A percentile compares a stretch with the other conserved stretches of the same genome.
phyloP scores from a whole-genome alignment of 2,888 invertebrate species.

The Ariolimax columbianus region DNA sequence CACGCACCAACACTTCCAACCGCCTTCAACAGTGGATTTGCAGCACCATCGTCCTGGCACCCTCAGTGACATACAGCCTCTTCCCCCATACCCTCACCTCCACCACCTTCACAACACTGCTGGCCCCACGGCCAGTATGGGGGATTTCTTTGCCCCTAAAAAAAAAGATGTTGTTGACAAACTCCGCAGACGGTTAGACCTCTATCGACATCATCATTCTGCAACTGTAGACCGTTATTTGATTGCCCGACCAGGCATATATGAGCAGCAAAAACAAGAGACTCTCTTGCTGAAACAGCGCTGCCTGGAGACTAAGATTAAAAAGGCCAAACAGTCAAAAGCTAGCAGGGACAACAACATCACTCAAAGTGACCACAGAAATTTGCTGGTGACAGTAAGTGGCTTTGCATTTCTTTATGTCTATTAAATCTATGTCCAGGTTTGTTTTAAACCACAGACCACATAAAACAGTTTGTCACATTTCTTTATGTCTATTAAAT shows the following conservation, averaged over 20 bases:
- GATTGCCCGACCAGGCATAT: slow-evolving; percentile 90
- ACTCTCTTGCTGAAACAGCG: slow-evolving; percentile 90
- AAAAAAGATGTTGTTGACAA: slow-evolving; percentile 87
- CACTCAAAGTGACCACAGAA: slow-evolving; percentile 62
- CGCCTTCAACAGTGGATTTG: slow-evolving; percentile 18
- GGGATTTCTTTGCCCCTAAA: slow-evolving; percentile 80
- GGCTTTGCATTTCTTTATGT: background rate
- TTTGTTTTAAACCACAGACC: too few relatives aligned
- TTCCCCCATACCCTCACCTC: background rate
- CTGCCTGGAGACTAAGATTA: slow-evolving; percentile 93
- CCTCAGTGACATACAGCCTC: slow-evolving; percentile 11
- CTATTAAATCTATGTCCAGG: too few relatives aligned
- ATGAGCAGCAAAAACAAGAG: slow-evolving; percentile 94
- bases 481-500: background rate
- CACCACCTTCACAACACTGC: slow-evolving; percentile 25
- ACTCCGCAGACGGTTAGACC: slow-evolving; percentile 88
- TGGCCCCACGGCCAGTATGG: slow-evolving; percentile 74
- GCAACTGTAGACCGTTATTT: slow-evolving; percentile 92
- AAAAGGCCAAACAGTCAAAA: slow-evolving; percentile 81
- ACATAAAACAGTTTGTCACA: too few relatives aligned
- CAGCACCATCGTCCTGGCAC: slow-evolving; percentile 42
- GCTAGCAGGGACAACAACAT: slow-evolving; percentile 56
- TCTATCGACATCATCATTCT: slow-evolving; percentile 90
- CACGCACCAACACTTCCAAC: background rate
- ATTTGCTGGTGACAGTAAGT: slow-evolving; percentile 69